These are phyloP conservation scores for Drosophila heteroneura DNA, from an alignment of 2,888 invertebrate species.

Conservation along the genomic window DNA sequence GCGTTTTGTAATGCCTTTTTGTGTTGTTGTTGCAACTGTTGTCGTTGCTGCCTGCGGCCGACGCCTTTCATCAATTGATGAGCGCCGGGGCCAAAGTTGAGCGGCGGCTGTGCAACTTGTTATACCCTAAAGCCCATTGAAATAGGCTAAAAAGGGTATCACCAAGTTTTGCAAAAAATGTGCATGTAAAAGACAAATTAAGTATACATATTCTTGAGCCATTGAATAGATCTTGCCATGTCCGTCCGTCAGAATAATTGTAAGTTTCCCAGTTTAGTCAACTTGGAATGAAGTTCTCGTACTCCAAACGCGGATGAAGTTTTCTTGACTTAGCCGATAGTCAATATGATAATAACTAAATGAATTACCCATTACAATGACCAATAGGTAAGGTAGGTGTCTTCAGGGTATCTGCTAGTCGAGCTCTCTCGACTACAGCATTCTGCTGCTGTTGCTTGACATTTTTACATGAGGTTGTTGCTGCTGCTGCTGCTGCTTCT, in stretches of 20 bases:
- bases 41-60: constrained; percentile 26
- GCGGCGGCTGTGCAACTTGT: constrained; percentile 36
- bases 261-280: background rate
- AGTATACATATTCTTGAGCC: background rate
- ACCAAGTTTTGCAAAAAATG: background rate
- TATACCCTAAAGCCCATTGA: constrained; percentile 5
- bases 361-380: background rate
- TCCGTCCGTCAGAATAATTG: background rate
- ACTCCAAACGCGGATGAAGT: background rate
- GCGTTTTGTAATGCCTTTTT: constrained; percentile 40
- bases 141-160: background rate
- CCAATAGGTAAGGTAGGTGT: background rate
- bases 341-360: background rate
- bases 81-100: constrained; percentile 47
- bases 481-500: constrained; percentile 27
- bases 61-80: constrained; percentile 55
- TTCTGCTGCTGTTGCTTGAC: constrained; percentile 42
- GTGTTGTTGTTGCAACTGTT: constrained; percentile 30
- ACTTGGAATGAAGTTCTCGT: background rate
- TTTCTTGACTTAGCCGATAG: background rate
- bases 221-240: background rate
- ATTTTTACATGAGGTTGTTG: constrained; percentile 40
- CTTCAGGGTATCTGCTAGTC: background rate
- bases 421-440: background rate
- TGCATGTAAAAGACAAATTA: background rate